phyloP scores from a whole-genome alignment of 2,888 invertebrate species.

The Eupithecia abbreviata region DNA sequence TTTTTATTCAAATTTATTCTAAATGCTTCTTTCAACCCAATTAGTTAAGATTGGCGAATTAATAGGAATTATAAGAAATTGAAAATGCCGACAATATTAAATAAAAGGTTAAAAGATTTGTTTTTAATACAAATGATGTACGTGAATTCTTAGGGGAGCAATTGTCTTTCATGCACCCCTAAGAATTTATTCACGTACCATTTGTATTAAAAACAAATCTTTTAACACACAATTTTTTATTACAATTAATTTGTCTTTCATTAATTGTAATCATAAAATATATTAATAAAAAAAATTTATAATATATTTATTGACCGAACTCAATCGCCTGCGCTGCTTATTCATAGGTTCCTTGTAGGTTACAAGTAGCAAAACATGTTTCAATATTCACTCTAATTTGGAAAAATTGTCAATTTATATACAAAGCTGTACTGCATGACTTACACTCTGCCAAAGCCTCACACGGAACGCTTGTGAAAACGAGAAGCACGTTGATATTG shows the following conservation, averaged over 20 bases:
- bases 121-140: not conserved
- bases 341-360: too few species aligned
- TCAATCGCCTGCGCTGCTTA: not conserved
- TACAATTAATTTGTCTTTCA: not conserved
- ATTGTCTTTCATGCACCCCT: not conserved
- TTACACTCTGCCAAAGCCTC: not conserved
- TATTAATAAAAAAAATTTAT: too few species aligned
- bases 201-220: not conserved
- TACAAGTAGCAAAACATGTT: not conserved
- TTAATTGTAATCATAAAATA: too few species aligned
- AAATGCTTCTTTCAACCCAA: not conserved
- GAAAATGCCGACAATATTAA: not conserved
- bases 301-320: not conserved
- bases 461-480: conserved; percentile 51
- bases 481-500: conserved; percentile 70
- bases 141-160: not conserved
- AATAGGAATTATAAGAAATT: not conserved
- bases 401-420: not conserved
- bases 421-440: conserved; percentile 1
- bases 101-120: not conserved
- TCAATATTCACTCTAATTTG: not conserved
- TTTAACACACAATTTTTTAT: too few species aligned
- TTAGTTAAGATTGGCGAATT: not conserved
- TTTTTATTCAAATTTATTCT: conserved; percentile 2
- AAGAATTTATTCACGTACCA: not conserved